Conservation (phyloP, 2,888 invertebrate species). For the Patella pellucida region DNA sequence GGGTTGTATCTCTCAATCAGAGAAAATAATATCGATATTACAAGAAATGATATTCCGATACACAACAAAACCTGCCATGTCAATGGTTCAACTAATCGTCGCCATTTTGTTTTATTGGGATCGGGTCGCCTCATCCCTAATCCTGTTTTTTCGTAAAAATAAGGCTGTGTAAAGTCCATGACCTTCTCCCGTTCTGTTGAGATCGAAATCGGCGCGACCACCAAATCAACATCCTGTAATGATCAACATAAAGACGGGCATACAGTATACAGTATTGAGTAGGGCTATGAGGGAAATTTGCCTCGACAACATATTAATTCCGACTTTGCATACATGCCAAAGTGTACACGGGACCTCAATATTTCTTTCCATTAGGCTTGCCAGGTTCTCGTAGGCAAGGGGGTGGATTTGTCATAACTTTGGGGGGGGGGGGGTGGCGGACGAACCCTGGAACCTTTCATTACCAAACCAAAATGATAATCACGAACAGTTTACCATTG, state of each 20-base stretch:
- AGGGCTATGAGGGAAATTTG: too few species aligned
- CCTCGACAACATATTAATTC: too few species aligned
- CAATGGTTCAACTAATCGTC: slow-evolving; percentile 49
- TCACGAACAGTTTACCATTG: too few species aligned
- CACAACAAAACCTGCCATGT: slow-evolving; percentile 48
- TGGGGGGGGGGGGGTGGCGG: too few species aligned
- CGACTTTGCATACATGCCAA: too few species aligned
- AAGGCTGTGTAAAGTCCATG: slow-evolving; percentile 91
- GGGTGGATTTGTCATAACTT: too few species aligned
- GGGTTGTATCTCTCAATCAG: slow-evolving; percentile 49
- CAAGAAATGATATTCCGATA: slow-evolving; percentile 40
- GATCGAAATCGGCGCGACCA: slow-evolving; percentile 87
- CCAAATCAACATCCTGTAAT: slow-evolving; percentile 84
- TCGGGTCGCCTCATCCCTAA: slow-evolving; percentile 50
- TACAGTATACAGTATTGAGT: too few species aligned
- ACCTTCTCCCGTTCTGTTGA: slow-evolving; percentile 90
- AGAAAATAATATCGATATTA: slow-evolving; percentile 41
- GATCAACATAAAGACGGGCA: slow-evolving; percentile 9
- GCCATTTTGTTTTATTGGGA: slow-evolving; percentile 44
- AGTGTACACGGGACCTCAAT: too few species aligned
- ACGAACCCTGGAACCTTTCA: too few species aligned
- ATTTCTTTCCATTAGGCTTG: too few species aligned
- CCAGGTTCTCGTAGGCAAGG: too few species aligned
- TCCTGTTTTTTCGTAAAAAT: slow-evolving; percentile 46
- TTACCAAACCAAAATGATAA: too few species aligned